Base-by-base conservation (phyloP, 2,888 invertebrate genomes). In the Pterostichus madidus region DNA sequence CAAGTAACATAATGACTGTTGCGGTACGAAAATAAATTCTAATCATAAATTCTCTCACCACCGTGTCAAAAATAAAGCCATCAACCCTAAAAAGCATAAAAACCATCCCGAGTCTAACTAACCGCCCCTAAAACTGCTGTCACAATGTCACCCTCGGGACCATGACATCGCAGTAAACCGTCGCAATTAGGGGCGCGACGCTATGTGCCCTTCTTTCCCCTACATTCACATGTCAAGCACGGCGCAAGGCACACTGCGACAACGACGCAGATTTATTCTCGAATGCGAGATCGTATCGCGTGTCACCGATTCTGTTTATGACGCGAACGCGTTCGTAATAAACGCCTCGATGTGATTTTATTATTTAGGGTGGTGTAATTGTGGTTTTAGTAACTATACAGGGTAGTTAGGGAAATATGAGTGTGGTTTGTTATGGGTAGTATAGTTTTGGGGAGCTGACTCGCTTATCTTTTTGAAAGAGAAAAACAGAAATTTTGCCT, bases 351-450 rank as follows among this genome's bases (percentile, higher is more conserved):
- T 39, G 68, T 71, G 68, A 71, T 71, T 71, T 71, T 71, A 71
- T 71, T 71, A 71, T 71, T 71, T 71, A 71, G 68, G 68, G 68
- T 71, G 68, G 68, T 44, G 68, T 44, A 46, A 71, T 71, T 71
- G 68, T 71, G 68, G 68, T 71, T 71, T 44, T 15, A 39, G 15
- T 71, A 17, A 64, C 64, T n/a, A 49, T 11, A n/a, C 49, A 49
- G 49, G 49, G 49, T 49, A 49, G 49, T 49, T 49, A 49, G 49
- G 49, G 13, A 49, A 49, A 49, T 49, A 49, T n/a, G 11, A 49
- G 24, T 39, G 39, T 39, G 39, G 39, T 39, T 39, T 3, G 39
- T 39, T 39, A 39, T 39, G 39, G 24, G 24, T 24, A 24, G 2
- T 24, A 24, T 3, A 24, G 24, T 24, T 49, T 11, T 49, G n/a